Conservation (phyloP, 2,113 vertebrate genomes). For the Lepisosteus oculatus region DNA sequence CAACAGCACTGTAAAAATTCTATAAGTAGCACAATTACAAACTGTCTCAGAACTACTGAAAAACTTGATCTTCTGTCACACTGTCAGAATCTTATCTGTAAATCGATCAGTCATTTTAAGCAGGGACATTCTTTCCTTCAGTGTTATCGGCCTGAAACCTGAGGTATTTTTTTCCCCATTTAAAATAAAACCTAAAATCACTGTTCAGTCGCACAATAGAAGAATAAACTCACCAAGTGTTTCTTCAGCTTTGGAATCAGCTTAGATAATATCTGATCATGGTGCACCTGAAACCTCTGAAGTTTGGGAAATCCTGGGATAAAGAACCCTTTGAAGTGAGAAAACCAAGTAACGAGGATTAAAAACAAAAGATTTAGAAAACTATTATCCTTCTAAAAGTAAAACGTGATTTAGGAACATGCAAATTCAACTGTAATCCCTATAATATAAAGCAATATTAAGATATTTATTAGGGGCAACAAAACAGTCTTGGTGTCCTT, state of each 20-base stretch:
- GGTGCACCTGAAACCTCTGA: conserved; percentile 83
- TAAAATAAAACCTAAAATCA: neutral
- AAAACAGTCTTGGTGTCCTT: too few relatives aligned
- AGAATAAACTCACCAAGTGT: conserved; percentile 64
- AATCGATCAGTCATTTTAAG: too few relatives aligned
- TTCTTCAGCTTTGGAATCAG: conserved; percentile 87
- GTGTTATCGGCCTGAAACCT: too few relatives aligned
- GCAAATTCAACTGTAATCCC: too few relatives aligned
- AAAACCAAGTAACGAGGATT: neutral
- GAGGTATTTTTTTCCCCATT: neutral
- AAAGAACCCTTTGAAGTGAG: conserved; percentile 68
- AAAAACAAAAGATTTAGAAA: neutral
- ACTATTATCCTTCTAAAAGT: too few relatives aligned
- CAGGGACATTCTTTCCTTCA: too few relatives aligned
- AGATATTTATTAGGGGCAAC: too few relatives aligned
- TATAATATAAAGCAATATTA: too few relatives aligned
- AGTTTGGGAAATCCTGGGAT: conserved; percentile 90
- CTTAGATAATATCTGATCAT: conserved; percentile 84
- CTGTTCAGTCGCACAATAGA: neutral
- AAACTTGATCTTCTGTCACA: too few relatives aligned
- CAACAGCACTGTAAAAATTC: neutral
- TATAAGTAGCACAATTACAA: neutral
- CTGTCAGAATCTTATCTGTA: too few relatives aligned
- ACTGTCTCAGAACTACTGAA: too few relatives aligned
- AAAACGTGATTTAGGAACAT: too few relatives aligned